phyloP scores from a whole-genome alignment of 2,888 invertebrate species.

The Phragmatobia fuliginosa region DNA sequence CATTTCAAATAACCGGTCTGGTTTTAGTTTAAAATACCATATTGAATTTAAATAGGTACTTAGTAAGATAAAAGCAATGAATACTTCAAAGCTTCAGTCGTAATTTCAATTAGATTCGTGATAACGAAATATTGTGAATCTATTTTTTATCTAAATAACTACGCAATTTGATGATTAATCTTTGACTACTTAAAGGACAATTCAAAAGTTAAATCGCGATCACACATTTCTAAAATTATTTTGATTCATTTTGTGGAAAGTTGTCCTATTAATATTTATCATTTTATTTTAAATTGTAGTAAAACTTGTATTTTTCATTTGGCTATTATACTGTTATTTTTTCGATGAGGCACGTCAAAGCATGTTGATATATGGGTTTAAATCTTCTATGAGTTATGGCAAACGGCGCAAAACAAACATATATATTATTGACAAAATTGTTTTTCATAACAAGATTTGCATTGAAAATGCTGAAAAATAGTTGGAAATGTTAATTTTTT shows the following conservation, averaged over 20 bases:
- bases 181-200: constrained; percentile 5
- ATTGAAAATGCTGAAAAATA: constrained; percentile 28
- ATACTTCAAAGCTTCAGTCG: not conserved
- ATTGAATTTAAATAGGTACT: not conserved
- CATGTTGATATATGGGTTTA: constrained; percentile 51
- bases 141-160: not conserved
- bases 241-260: constrained; percentile 14
- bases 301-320: constrained; percentile 30
- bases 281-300: not conserved
- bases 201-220: constrained; percentile 8
- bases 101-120: constrained; percentile 9
- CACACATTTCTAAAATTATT: constrained; percentile 7
- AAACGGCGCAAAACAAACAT: constrained; percentile 31
- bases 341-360: constrained; percentile 46
- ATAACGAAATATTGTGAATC: constrained; percentile 1
- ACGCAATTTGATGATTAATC: constrained; percentile 3
- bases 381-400: constrained; percentile 50
- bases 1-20: not conserved
- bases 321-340: constrained; percentile 40
- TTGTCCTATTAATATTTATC: not conserved
- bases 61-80: not conserved
- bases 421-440: constrained; percentile 39
- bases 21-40: not conserved
- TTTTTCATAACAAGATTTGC: constrained; percentile 30
- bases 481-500: constrained; percentile 15